Conservation (phyloP, 92 coral and sea anemone genomes). For the Palythoa caribaeorum region DNA sequence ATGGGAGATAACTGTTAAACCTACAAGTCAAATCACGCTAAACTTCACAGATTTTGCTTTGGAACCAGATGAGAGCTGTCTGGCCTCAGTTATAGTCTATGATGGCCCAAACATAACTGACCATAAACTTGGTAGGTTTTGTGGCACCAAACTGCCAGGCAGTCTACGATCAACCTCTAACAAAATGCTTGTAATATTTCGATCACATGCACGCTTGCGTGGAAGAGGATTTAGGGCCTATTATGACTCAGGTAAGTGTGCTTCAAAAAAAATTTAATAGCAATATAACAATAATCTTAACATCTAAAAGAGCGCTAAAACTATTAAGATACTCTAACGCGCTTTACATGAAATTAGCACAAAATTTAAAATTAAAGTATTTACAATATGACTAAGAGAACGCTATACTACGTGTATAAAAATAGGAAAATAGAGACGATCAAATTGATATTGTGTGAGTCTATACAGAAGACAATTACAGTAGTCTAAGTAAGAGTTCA, state of each 20-base stretch:
- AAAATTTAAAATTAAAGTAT: too few relatives aligned
- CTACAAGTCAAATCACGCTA: conserved; percentile 73
- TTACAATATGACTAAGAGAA: too few relatives aligned
- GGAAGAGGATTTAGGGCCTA: conserved; percentile 89
- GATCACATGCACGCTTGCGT: conserved; percentile 45
- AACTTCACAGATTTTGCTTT: conserved; percentile 84
- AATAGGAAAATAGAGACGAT: too few relatives aligned
- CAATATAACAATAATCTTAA: too few relatives aligned
- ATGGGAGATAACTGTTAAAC: conserved; percentile 72
- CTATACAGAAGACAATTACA: too few relatives aligned
- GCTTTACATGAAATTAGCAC: too few relatives aligned
- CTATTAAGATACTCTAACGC: too few relatives aligned
- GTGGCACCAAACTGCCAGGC: conserved; percentile 72
- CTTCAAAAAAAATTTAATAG: neutral
- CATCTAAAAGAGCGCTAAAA: too few relatives aligned
- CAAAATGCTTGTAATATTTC: conserved; percentile 72
- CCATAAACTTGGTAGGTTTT: conserved; percentile 71
- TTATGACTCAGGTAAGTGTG: conserved; percentile 77
- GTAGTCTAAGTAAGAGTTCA: too few relatives aligned
- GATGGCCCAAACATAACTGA: conserved; percentile 78
- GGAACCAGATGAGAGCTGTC: conserved; percentile 67
- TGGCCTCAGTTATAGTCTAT: conserved; percentile 68
- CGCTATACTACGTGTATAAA: too few relatives aligned
- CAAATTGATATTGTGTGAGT: too few relatives aligned
- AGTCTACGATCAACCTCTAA: conserved; percentile 71